Evolutionary conservation across 2,888 invertebrate species (phyloP).

Genomic region (Drosophila basisetae): DNA sequence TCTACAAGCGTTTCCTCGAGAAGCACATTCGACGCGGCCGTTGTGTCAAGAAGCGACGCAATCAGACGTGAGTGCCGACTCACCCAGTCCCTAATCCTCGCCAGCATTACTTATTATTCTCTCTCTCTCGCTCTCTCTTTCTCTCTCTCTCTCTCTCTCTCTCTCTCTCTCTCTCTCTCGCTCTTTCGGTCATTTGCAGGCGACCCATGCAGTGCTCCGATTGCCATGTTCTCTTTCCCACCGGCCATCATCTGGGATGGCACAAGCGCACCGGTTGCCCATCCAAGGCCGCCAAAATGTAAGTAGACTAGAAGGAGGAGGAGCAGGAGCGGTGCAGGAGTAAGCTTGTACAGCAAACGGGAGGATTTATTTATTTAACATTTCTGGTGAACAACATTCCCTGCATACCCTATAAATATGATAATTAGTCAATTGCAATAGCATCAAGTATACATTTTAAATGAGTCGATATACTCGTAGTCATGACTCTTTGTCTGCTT

Average conservation of each 20-base stretch:
- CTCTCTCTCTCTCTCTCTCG: not conserved
- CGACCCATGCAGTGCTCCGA: conserved; percentile 85
- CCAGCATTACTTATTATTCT: not conserved
- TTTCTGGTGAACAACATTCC: not conserved
- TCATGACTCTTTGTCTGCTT: too few relatives aligned
- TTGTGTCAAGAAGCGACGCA: conserved; percentile 84
- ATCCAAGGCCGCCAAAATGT: conserved; percentile 84
- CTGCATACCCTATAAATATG: not conserved
- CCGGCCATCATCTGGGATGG: conserved; percentile 85
- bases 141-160: not conserved
- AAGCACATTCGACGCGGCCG: conserved; percentile 85
- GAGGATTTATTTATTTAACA: not conserved
- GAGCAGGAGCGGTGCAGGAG: not conserved
- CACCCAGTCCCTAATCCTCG: accelerated
- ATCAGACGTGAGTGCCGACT: conserved; percentile 82
- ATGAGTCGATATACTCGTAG: too few relatives aligned
- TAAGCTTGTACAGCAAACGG: not conserved
- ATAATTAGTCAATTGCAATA: too few relatives aligned
- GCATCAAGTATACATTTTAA: too few relatives aligned
- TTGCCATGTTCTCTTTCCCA: conserved; percentile 84
- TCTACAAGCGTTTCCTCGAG: conserved; percentile 84
- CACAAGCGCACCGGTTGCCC: conserved; percentile 85
- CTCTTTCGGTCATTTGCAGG: conserved; percentile 45
- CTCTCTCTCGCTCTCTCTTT: too few relatives aligned
- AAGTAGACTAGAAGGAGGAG: conserved; percentile 20